phyloP scores from a whole-genome alignment of 2,797 vertebrate species.

The Centroberyx gerrardi region DNA sequence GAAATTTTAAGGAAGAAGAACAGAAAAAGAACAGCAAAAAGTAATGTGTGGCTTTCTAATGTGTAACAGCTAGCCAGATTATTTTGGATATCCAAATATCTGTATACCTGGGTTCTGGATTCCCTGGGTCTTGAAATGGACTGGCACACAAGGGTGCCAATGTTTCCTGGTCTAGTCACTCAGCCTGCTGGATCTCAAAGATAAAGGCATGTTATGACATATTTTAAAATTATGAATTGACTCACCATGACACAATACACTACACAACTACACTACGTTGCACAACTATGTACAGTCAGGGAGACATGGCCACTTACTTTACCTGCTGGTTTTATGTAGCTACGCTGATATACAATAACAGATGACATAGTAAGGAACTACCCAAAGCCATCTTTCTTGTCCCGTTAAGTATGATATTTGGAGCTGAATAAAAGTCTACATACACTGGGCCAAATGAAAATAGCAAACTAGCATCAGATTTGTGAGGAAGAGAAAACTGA shows the following conservation, averaged over 20 bases:
- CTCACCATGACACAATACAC: background rate
- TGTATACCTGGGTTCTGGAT: slow-evolving; percentile 71
- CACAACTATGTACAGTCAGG: background rate
- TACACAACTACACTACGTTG: background rate
- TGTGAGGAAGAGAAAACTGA: slow-evolving; percentile 9
- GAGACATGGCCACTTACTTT: background rate
- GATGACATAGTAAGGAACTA: background rate
- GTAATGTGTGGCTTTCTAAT: slow-evolving; percentile 1
- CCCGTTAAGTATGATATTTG: background rate
- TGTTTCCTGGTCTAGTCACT: slow-evolving; percentile 65
- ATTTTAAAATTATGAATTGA: slow-evolving; percentile 14
- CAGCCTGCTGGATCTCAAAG: slow-evolving; percentile 60
- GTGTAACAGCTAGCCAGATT: background rate
- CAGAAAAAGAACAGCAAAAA: background rate
- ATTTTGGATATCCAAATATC: background rate
- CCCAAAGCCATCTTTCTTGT: background rate
- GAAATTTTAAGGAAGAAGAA: slow-evolving; percentile 14
- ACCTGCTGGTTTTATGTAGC: background rate
- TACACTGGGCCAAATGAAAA: background rate
- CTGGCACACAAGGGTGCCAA: slow-evolving; percentile 72
- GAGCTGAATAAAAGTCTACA: background rate
- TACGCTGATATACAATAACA: background rate
- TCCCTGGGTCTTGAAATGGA: slow-evolving; percentile 64
- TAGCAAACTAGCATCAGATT: background rate
- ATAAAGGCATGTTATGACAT: slow-evolving; percentile 10